A percentile compares a stretch with the other conserved stretches of the same genome.
Evolutionary conservation across 2,888 invertebrate genomes (phyloP).

Genomic region (Leptinotarsa rubiginosa): DNA sequence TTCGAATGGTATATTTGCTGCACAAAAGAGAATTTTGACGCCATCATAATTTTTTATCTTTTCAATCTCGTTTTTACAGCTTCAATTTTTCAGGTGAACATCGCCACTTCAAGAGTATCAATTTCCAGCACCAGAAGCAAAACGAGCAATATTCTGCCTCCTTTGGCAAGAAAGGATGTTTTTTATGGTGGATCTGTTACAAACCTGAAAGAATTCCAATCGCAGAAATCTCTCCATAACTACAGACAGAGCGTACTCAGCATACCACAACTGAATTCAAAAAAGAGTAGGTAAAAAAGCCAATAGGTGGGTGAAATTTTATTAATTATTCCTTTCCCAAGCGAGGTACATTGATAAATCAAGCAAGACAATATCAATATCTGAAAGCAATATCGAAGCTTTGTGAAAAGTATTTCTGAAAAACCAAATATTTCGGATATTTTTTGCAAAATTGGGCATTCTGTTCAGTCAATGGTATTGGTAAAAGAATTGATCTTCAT

Average conservation of each 20-base stretch:
- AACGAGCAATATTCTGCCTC: slow-evolving; percentile 78
- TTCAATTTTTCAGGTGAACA: background rate
- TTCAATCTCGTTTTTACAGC: background rate
- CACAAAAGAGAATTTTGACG: no score
- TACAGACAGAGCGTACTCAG: slow-evolving; percentile 93
- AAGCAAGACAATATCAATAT: no score
- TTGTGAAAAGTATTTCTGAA: no score
- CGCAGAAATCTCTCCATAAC: slow-evolving; percentile 89
- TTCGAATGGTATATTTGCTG: no score
- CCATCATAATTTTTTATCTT: background rate
- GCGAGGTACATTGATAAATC: no score
- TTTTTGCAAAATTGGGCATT: no score
- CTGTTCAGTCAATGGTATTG: no score
- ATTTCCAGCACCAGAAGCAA: slow-evolving; percentile 41
- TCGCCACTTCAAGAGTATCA: slow-evolving; percentile 9
- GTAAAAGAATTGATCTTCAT: no score
- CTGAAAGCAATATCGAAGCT: no score
- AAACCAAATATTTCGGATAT: no score
- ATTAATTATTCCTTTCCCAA: no score
- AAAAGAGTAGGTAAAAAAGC: slow-evolving; percentile 29
- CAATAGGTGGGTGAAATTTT: background rate
- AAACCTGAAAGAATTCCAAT: slow-evolving; percentile 92
- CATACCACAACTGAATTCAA: slow-evolving; percentile 71
- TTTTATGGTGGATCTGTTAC: slow-evolving; percentile 96
- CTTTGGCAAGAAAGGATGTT: slow-evolving; percentile 94